phyloP scores from a whole-genome alignment of 2,888 invertebrate genomes.

The Sericinus montela region DNA sequence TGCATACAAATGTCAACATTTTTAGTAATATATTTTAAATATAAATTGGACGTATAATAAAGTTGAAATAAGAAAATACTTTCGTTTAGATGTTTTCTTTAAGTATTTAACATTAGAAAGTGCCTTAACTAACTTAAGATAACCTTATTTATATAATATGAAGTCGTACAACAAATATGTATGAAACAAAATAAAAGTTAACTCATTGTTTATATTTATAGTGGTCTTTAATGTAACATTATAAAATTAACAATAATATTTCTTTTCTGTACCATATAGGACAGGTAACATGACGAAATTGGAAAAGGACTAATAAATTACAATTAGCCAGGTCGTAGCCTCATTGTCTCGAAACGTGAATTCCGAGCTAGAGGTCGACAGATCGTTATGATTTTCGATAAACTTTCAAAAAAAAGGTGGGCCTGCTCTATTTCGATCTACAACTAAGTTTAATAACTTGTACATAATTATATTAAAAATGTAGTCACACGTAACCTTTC shows the following conservation, averaged over 20 bases:
- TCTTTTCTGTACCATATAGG: constrained; percentile 3
- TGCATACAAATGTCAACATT: constrained; percentile 51
- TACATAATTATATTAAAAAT: constrained; percentile 52
- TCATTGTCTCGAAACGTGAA: constrained; percentile 1
- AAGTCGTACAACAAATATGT: constrained; percentile 22
- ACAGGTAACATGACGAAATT: constrained; percentile 13
- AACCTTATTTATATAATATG: constrained; percentile 38
- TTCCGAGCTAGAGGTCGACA: constrained; percentile 7
- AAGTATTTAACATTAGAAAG: constrained; percentile 53
- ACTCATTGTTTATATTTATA: constrained; percentile 8
- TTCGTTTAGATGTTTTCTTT: constrained; percentile 32
- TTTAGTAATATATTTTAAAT: constrained; percentile 42
- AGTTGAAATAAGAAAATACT: constrained; percentile 63
- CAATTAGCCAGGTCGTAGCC: neutral
- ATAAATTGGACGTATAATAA: constrained; percentile 66
- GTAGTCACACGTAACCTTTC: constrained; percentile 41
- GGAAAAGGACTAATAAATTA: neutral
- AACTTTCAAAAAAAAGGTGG: constrained; percentile 40
- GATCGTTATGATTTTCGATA: constrained; percentile 18
- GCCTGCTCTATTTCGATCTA: constrained; percentile 46
- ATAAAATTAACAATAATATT: constrained; percentile 12
- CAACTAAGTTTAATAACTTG: constrained; percentile 51
- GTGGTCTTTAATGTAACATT: constrained; percentile 6
- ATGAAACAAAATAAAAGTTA: constrained; percentile 10
- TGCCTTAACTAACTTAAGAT: constrained; percentile 67